A percentile compares a stretch with the other conserved stretches of the same genome.
Conservation (phyloP, 2,888 invertebrate species). For the Kryphioiulus occultus region DNA sequence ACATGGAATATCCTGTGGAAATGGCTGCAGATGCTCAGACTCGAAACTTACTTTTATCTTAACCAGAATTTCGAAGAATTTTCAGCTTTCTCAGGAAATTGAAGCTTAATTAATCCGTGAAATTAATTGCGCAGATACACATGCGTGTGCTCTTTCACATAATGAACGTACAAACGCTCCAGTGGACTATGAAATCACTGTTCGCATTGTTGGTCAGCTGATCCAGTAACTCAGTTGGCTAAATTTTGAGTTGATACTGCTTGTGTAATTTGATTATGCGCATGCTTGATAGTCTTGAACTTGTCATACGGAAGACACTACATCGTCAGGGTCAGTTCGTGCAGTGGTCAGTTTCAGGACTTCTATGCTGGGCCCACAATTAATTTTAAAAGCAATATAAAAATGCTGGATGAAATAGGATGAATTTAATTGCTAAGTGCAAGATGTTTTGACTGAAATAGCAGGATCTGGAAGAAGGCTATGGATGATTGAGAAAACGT, state of each 20-base stretch:
- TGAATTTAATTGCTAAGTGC: too few relatives aligned
- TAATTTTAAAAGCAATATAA: background rate
- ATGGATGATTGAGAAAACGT: too few relatives aligned
- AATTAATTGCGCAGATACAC: background rate
- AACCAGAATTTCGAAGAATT: background rate
- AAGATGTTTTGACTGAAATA: too few relatives aligned
- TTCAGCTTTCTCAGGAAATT: background rate
- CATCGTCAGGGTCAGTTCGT: background rate
- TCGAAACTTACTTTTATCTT: background rate
- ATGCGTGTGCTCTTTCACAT: background rate
- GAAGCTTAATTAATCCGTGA: background rate
- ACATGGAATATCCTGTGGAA: background rate
- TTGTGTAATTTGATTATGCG: background rate
- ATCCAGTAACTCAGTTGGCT: background rate
- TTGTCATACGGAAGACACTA: background rate
- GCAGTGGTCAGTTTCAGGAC: background rate
- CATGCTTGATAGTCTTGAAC: background rate
- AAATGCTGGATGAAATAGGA: too few relatives aligned
- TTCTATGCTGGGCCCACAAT: background rate
- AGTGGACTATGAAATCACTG: constrained; percentile 1
- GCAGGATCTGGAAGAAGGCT: too few relatives aligned
- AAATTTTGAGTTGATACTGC: background rate
- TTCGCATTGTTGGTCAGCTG: background rate
- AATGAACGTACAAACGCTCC: background rate
- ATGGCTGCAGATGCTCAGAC: background rate